Evolutionary conservation across 2,888 invertebrate species (phyloP).

Genomic region (Drosophila rubida): DNA sequence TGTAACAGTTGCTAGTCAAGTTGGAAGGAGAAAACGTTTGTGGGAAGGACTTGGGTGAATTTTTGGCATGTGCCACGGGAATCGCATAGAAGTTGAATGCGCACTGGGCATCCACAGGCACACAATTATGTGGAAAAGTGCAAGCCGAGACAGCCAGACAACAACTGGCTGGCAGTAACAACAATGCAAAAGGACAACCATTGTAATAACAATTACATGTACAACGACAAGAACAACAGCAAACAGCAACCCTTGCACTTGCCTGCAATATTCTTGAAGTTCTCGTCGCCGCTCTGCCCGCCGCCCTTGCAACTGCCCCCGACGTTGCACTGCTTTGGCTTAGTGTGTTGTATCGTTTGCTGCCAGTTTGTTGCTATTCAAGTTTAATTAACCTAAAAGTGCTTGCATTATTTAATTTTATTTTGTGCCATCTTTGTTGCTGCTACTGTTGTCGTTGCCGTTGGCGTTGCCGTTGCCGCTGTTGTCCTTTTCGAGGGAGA

Average conservation of each 20-base stretch:
- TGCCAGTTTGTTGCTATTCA: conserved; percentile 73
- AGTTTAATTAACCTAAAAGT: conserved; percentile 82
- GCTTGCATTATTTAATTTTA: conserved; percentile 80
- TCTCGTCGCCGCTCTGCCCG: conserved; percentile 5
- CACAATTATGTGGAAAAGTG: conserved; percentile 79
- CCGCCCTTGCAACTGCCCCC: conserved; percentile 10
- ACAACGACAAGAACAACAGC: conserved; percentile 40
- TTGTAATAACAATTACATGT: conserved; percentile 78
- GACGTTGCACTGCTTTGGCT: conserved; percentile 45
- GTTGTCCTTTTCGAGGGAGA: conserved; percentile 24
- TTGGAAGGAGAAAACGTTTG: background rate
- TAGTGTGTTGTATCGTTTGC: conserved; percentile 57
- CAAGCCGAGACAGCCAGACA: conserved; percentile 59
- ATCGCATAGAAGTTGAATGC: conserved; percentile 42
- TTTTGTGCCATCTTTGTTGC: conserved; percentile 55
- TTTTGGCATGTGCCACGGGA: conserved; percentile 60
- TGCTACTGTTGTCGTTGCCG: conserved; percentile 10
- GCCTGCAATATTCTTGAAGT: conserved; percentile 29
- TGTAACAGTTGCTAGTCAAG: too few relatives aligned
- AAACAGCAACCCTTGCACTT: conserved; percentile 47
- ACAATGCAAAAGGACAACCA: conserved; percentile 67
- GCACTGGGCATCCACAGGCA: conserved; percentile 50
- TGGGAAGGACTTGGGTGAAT: conserved; percentile 24
- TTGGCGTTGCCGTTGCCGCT: conserved; percentile 14
- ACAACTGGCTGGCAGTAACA: conserved; percentile 41